Percentiles rank a stretch among this genome's conserved stretches.
Conservation (phyloP, 2,113 vertebrate species). For the Natator depressus region DNA sequence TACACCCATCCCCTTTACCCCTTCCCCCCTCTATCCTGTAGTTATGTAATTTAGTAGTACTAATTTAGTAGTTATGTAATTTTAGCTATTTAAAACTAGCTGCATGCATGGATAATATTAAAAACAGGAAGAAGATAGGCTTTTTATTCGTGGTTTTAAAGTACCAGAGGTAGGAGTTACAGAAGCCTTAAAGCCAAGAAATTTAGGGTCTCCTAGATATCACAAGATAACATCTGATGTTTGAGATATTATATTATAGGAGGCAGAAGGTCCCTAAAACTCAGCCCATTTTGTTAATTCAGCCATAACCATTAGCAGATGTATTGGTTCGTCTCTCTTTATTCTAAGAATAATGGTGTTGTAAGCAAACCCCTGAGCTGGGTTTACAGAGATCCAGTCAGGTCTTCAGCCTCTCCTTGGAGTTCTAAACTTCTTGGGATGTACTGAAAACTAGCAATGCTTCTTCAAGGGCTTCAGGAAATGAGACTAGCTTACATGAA, state of each 20-base stretch:
- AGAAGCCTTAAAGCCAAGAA: not conserved
- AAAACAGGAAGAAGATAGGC: not conserved
- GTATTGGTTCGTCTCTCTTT: not conserved
- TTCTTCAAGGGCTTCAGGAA: not conserved
- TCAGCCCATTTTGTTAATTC: not conserved
- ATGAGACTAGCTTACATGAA: not conserved
- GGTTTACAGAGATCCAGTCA: not conserved
- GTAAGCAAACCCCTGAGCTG: not conserved
- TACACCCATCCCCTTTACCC: not conserved
- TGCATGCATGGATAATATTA: not conserved
- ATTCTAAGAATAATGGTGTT: not conserved
- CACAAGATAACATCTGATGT: not conserved
- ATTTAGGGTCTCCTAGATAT: accelerated
- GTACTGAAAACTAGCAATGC: not conserved
- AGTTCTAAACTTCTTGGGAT: not conserved
- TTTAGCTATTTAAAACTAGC: not conserved
- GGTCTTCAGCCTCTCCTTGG: not conserved
- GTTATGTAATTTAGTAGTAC: not conserved
- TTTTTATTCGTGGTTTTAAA: not conserved
- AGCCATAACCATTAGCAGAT: not conserved
- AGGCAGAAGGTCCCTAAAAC: not conserved
- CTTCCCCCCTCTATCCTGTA: not conserved
- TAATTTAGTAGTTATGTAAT: not conserved
- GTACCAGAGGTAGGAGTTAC: accelerated
- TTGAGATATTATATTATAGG: not conserved